phyloP scores from a whole-genome alignment of 2,113 vertebrate species.

The Gallinago jamesoni region DNA sequence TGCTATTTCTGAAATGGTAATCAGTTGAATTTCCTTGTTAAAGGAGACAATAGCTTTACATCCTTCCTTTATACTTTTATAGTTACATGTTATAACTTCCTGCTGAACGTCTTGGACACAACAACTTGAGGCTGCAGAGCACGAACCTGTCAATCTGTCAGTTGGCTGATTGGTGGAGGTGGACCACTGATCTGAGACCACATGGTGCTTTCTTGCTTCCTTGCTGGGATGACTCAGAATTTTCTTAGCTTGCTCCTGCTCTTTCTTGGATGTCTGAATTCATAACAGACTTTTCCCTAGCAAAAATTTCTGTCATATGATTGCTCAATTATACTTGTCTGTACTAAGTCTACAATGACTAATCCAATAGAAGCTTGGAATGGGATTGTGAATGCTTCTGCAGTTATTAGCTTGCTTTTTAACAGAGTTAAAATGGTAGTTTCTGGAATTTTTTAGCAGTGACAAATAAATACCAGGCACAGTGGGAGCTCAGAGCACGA shows the following conservation, averaged over 20 bases:
- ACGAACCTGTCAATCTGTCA: accelerated
- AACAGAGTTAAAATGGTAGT: not conserved
- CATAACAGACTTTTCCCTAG: not conserved
- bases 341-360: not conserved
- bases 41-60: not conserved
- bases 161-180: not conserved
- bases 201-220: not conserved
- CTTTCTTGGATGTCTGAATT: not conserved
- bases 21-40: not conserved
- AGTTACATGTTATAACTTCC: not conserved
- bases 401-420: not conserved
- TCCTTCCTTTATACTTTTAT: not conserved
- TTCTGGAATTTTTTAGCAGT: not conserved
- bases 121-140: not conserved
- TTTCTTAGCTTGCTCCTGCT: not conserved
- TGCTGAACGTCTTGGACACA: not conserved
- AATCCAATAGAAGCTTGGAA: not conserved
- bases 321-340: not conserved
- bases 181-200: not conserved
- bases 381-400: not conserved
- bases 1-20: not conserved
- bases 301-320: not conserved
- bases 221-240: not conserved
- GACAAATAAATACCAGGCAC: slow-evolving; percentile 10
- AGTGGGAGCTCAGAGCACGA: not conserved